Evolutionary conservation across 2,113 vertebrate genomes (phyloP).

Genomic region (Anhinga anhinga): DNA sequence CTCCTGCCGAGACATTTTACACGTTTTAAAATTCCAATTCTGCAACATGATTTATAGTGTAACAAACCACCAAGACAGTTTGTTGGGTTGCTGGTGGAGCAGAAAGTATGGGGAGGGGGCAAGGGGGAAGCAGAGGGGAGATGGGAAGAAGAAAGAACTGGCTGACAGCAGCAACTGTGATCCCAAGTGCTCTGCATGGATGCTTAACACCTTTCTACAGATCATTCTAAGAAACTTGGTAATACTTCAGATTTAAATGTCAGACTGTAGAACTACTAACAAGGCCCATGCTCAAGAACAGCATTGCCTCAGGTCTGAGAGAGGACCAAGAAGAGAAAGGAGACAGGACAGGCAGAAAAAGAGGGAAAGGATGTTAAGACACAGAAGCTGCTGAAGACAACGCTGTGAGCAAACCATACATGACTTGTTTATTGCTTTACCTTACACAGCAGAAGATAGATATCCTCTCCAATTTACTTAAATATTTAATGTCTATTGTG

Average conservation of each 20-base stretch:
- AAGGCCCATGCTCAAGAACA: background rate
- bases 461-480: background rate
- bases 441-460: background rate
- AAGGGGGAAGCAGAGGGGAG: background rate
- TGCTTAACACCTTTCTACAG: background rate
- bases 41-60: background rate
- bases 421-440: background rate
- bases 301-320: background rate
- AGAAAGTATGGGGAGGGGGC: background rate
- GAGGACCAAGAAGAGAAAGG: background rate
- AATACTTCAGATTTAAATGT: background rate
- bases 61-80: background rate
- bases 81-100: background rate
- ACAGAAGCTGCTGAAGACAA: background rate
- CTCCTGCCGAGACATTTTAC: background rate
- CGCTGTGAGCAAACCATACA: background rate
- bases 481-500: background rate
- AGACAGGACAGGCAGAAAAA: background rate
- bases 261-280: background rate
- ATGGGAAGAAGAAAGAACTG: background rate
- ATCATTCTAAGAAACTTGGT: background rate
- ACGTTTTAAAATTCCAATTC: background rate
- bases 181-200: rapidly evolving
- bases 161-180: background rate
- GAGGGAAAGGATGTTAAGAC: background rate